Evolutionary conservation across 2,888 invertebrate species (phyloP).

Genomic region (Drosophila merina): DNA sequence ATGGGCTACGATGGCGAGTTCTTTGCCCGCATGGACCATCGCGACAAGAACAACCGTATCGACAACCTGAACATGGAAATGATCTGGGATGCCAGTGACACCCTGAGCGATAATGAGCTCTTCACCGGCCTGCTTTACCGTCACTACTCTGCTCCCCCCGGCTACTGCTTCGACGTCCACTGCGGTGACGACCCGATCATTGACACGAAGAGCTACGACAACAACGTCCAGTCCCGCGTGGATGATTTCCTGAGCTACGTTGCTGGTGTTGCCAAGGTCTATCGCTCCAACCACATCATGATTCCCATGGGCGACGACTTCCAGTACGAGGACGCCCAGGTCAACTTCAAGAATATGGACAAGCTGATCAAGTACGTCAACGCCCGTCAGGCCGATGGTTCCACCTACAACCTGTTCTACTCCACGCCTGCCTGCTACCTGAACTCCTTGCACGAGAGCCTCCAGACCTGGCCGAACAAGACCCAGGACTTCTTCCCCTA

Average conservation of each 20-base stretch:
- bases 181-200: conserved; percentile 94
- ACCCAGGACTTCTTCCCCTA: conserved; percentile 96
- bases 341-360: conserved; percentile 42
- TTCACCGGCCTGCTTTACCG: conserved; percentile 94
- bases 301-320: conserved; percentile 95
- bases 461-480: conserved; percentile 88
- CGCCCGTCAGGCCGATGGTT: conserved; percentile 84
- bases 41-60: conserved; percentile 89
- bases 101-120: conserved; percentile 87
- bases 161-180: conserved; percentile 96
- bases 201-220: conserved; percentile 92
- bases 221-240: conserved; percentile 92
- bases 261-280: conserved; percentile 85
- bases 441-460: conserved; percentile 87
- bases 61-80: conserved; percentile 89
- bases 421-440: conserved; percentile 94
- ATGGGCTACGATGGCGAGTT: conserved; percentile 96
- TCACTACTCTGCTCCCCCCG: conserved; percentile 92
- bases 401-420: conserved; percentile 91
- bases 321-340: conserved; percentile 40
- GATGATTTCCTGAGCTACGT: conserved; percentile 86
- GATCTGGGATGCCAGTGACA: conserved; percentile 92
- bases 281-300: conserved; percentile 90
- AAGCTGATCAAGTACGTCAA: conserved; percentile 56
- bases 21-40: conserved; percentile 93